Conservation (phyloP, 35 echinoderm and acorn worm species). For the Antedon bifida region DNA sequence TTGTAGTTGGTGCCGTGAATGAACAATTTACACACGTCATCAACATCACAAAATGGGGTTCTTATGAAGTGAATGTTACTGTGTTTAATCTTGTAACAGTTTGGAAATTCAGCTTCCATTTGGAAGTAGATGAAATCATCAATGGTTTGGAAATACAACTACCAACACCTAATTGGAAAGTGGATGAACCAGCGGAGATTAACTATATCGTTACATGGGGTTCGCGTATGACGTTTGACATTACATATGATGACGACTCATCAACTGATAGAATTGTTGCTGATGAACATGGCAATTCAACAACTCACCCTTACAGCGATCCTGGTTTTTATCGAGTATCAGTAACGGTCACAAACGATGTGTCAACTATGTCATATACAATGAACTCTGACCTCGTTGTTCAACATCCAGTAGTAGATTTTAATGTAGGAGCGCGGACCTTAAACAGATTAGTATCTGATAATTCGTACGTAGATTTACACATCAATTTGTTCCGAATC, state of each 20-base stretch:
- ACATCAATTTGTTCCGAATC: conserved; percentile 39
- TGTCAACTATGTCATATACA: conserved; percentile 27
- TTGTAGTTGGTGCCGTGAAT: neutral
- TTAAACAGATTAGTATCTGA: conserved; percentile 39
- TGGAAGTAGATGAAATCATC: conserved; percentile 75
- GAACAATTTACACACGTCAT: neutral
- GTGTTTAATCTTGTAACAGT: conserved; percentile 80
- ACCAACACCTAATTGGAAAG: conserved; percentile 29
- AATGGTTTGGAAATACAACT: conserved; percentile 36
- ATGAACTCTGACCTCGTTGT: conserved; percentile 42
- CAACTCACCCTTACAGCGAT: conserved; percentile 9
- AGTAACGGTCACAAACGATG: conserved; percentile 49
- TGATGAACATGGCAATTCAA: neutral
- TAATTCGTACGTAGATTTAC: conserved; percentile 30
- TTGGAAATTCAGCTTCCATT: conserved; percentile 46
- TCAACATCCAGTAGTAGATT: conserved; percentile 53
- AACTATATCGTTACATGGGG: conserved; percentile 54
- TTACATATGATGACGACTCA: neutral
- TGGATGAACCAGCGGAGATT: conserved; percentile 23
- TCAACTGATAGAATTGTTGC: neutral
- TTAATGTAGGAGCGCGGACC: conserved; percentile 45
- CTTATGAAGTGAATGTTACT: conserved; percentile 44
- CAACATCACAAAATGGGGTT: neutral
- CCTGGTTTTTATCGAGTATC: conserved; percentile 44
- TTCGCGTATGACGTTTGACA: conserved; percentile 18